Base-by-base conservation (phyloP, 2,888 invertebrate genomes). In the Archips crataeganus region DNA sequence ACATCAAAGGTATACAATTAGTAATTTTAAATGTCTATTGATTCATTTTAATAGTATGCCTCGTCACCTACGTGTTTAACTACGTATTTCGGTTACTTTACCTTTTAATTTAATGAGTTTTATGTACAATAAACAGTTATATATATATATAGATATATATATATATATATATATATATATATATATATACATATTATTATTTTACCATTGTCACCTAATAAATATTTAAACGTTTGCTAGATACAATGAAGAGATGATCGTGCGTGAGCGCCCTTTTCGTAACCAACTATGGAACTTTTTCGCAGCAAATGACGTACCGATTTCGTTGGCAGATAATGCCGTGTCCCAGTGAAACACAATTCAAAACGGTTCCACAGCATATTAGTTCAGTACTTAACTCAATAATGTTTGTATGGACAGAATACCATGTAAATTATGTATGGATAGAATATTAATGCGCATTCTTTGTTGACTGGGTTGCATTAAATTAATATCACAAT, bases 211-310 rank as follows among this genome's bases (percentile, higher is more conserved):
- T 72, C 74, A 74, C 75, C 78, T 73, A 77, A 78, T 80, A 78
- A 70, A 80, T 78, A 39, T 72, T 61, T 49, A 75, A 81, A 81
- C 78, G 81, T 77, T 79, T 66, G 76, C 76, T 74, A 78, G 78
- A 81, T 82, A 81, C 81, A 83, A 76, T 81, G 81, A 83, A 85
- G 84, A 85, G 83, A 82, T 83, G 78, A 76, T 75, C 77, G 74
- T 42, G 47, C 32, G 13, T 23, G 23, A 15, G 45, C 62, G 23
- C 54, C 3, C 23, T 3, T 32, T 32, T 23, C 10, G 32, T 32
- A 1, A 32, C 54, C 32, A 6, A 5, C 3, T 32, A 57, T 57
- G 32, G 57, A 57, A 57, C 57, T 3, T 11, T 32, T 32, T 57
- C 57, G 11, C 11, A 57, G 32, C 13, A 32, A 57, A 32, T 10